Conservation (phyloP, 2,888 invertebrate species). For the Gari tellinella region DNA sequence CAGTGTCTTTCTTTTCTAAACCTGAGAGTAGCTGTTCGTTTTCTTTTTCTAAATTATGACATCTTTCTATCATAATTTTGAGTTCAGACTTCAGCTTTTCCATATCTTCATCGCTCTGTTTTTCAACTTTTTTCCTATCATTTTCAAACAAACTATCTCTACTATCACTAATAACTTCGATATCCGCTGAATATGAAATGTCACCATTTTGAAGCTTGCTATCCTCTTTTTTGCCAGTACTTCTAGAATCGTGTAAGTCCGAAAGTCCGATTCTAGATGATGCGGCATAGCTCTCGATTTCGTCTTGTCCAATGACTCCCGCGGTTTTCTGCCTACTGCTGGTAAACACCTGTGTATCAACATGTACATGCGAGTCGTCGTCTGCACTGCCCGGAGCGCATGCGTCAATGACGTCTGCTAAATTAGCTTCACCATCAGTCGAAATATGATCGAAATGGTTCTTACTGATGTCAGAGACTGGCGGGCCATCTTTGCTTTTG, state of each 20-base stretch:
- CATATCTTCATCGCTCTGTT: conserved; percentile 86
- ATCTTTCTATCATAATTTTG: conserved; percentile 68
- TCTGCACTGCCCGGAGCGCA: conserved; percentile 41
- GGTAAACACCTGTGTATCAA: conserved; percentile 63
- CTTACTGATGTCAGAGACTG: conserved; percentile 36
- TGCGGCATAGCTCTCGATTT: conserved; percentile 14
- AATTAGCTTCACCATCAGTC: conserved; percentile 38
- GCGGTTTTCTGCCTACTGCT: conserved; percentile 59
- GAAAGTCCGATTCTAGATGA: conserved; percentile 35
- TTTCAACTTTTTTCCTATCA: not conserved
- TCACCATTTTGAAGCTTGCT: not conserved
- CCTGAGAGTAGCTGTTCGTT: conserved; percentile 79
- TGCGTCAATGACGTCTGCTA: conserved; percentile 38
- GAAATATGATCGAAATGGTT: conserved; percentile 48
- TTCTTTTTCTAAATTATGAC: conserved; percentile 65
- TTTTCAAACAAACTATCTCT: not conserved
- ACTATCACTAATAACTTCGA: not conserved
- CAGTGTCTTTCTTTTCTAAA: conserved; percentile 44
- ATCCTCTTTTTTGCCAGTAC: too few relatives aligned
- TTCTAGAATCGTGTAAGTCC: conserved; percentile 9
- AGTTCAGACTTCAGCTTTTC: conserved; percentile 86
- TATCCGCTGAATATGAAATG: not conserved
- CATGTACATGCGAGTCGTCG: conserved; percentile 50
- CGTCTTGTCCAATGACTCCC: conserved; percentile 46
- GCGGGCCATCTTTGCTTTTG: conserved; percentile 17